Evolutionary conservation across 2,888 invertebrate genomes (phyloP).

Genomic region (Andricus quercusramuli): DNA sequence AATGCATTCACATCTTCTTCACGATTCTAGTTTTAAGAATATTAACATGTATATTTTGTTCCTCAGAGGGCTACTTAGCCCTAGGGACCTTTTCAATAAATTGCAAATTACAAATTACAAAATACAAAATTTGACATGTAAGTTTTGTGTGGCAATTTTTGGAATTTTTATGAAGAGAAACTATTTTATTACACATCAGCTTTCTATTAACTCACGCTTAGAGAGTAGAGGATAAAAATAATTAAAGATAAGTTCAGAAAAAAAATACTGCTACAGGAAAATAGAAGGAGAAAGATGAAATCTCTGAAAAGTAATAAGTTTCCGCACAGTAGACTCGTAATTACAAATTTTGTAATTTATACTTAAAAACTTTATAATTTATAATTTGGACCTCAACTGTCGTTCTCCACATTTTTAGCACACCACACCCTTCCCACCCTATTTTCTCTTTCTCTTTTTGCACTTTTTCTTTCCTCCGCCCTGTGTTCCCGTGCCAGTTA

Average conservation of each 20-base stretch:
- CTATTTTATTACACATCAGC: too few species aligned
- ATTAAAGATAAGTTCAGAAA: neutral
- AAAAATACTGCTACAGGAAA: neutral
- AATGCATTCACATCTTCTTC: too few species aligned
- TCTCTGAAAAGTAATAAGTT: neutral
- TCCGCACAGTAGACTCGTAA: conserved; percentile 12
- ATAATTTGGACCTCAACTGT: conserved; percentile 4
- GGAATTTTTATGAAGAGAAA: too few species aligned
- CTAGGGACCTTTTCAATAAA: too few species aligned
- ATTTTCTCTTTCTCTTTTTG: conserved; percentile 45
- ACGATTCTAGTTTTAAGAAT: too few species aligned
- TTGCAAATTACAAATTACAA: too few species aligned
- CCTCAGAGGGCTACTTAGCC: too few species aligned
- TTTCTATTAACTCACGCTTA: too few species aligned
- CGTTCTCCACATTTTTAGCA: conserved; percentile 17
- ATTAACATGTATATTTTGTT: too few species aligned
- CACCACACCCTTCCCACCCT: conserved; percentile 11
- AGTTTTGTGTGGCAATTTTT: too few species aligned
- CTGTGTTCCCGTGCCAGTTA: conserved; percentile 56
- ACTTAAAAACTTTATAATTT: conserved; percentile 27
- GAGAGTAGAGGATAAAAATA: too few species aligned
- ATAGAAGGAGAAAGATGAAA: neutral
- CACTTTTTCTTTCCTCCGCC: conserved; percentile 48
- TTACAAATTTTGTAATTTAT: conserved; percentile 19
- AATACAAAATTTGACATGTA: too few species aligned